Percentiles rank a stretch among this genome's conserved stretches.
These are phyloP conservation scores for Petroica traversi DNA, from an alignment of 2,113 vertebrate species.

Conservation along the genomic window DNA sequence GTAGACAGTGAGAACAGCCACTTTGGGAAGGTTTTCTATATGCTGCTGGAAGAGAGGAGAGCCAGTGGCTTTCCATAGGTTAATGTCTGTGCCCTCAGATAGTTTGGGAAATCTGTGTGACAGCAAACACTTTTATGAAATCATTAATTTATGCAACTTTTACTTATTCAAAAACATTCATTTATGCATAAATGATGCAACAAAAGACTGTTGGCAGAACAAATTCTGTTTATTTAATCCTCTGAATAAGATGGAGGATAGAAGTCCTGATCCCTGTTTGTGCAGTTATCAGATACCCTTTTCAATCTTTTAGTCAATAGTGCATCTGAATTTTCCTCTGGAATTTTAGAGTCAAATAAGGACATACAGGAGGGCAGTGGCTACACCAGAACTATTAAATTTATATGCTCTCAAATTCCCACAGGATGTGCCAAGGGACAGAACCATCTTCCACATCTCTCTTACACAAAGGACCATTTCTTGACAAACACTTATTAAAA, in stretches of 20 bases:
- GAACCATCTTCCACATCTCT: not conserved
- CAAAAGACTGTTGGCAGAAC: not conserved
- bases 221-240: not conserved
- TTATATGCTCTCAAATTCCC: not conserved
- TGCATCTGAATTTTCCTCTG: not conserved
- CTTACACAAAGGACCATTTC: not conserved
- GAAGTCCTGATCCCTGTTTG: not conserved
- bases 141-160: not conserved
- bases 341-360: not conserved
- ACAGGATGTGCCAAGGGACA: not conserved
- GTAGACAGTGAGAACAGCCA: not conserved
- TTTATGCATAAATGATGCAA: not conserved
- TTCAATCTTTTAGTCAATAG: not conserved
- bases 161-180: not conserved
- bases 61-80: not conserved
- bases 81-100: not conserved
- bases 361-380: not conserved
- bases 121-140: not conserved
- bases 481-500: not conserved
- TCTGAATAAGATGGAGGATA: not conserved
- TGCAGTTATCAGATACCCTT: fast-evolving
- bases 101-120: not conserved
- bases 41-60: not conserved
- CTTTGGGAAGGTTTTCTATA: not conserved
- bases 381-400: not conserved